Evolutionary conservation across 1,140 invertebrate genomes (phyloP).

Genomic region (Carposina sasakii): DNA sequence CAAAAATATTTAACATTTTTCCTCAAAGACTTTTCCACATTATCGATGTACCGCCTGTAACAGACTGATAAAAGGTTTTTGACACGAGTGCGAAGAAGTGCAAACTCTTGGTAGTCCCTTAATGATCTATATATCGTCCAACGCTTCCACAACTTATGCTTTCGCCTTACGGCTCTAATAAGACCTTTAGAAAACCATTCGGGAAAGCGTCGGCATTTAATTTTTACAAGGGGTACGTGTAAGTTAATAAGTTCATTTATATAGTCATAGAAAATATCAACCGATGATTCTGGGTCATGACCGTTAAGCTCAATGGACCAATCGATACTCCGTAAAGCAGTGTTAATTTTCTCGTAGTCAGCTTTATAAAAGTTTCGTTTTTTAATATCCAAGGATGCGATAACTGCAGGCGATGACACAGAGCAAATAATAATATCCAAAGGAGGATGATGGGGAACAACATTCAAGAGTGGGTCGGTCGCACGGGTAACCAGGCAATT

Average conservation of each 20-base stretch:
- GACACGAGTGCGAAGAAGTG: neutral
- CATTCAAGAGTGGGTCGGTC: neutral
- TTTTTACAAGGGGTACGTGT: neutral
- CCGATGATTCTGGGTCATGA: neutral
- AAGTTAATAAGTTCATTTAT: neutral
- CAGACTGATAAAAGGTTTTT: neutral
- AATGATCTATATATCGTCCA: neutral
- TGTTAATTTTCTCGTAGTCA: neutral
- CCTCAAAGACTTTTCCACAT: neutral
- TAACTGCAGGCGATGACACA: neutral
- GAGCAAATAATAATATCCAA: neutral
- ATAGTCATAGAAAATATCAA: constrained; percentile 1
- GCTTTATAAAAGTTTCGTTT: constrained; percentile 1
- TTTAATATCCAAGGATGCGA: neutral
- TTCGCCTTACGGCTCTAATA: neutral
- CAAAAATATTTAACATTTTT: constrained; percentile 1
- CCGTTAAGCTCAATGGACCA: neutral
- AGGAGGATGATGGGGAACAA: neutral
- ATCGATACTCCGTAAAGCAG: neutral
- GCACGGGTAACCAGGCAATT: neutral
- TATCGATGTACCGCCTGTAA: neutral
- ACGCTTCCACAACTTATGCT: constrained; percentile 2
- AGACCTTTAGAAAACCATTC: constrained; percentile 5
- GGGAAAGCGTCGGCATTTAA: neutral
- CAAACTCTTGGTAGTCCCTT: constrained; percentile 4